A percentile compares a stretch with the other conserved stretches of the same genome.
phyloP scores from a whole-genome alignment of 2,888 invertebrate genomes.

The Trachelus stipa region DNA sequence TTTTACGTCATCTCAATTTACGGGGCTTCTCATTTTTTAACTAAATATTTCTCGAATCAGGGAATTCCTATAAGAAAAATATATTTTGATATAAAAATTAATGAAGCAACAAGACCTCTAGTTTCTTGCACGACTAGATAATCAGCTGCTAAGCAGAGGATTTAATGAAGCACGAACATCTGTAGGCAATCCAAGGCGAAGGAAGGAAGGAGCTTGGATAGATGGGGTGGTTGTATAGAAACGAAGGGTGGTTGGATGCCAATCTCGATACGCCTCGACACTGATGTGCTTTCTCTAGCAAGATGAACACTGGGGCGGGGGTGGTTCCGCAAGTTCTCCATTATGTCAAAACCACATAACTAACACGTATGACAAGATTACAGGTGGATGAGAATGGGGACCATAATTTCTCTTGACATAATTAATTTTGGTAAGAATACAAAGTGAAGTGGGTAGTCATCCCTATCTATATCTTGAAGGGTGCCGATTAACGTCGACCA shows the following conservation, averaged over 20 bases:
- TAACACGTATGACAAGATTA: conserved; percentile 16
- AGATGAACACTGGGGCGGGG: neutral
- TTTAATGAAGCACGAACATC: conserved; percentile 9
- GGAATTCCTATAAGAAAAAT: neutral
- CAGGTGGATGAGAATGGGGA: conserved; percentile 15
- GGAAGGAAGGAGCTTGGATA: neutral
- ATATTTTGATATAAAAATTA: neutral
- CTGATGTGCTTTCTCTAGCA: conserved; percentile 11
- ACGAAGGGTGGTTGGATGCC: neutral
- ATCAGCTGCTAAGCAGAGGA: conserved; percentile 3
- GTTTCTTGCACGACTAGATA: neutral
- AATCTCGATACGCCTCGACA: conserved; percentile 10
- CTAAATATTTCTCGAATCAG: neutral
- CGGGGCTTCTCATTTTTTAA: neutral
- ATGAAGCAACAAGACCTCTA: neutral
- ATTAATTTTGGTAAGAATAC: conserved; percentile 18
- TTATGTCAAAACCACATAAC: neutral
- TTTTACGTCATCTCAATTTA: neutral
- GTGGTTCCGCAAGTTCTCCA: neutral
- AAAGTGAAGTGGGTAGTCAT: neutral
- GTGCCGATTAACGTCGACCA: neutral
- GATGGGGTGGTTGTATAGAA: neutral
- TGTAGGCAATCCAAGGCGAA: neutral
- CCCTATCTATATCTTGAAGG: neutral
- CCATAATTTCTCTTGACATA: conserved; percentile 20